Conservation (phyloP, 2,113 vertebrate genomes). For the Brevimyrus niger region DNA sequence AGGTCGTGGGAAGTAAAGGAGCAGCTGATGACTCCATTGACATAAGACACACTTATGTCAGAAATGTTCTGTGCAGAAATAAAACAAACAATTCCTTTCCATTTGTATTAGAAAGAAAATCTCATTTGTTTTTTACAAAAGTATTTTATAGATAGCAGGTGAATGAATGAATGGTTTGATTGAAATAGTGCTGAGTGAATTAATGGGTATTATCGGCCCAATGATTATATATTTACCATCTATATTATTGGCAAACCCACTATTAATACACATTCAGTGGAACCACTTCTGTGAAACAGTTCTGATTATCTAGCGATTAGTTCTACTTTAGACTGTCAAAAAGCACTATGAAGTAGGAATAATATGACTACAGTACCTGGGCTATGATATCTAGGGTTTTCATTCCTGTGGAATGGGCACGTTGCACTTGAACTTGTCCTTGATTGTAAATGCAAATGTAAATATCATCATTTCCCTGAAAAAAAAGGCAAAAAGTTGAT, state of each 20-base stretch:
- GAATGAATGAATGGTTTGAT: background rate
- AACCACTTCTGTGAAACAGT: background rate
- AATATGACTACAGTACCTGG: slow-evolving; percentile 45
- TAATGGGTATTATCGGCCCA: background rate
- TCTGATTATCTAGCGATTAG: background rate
- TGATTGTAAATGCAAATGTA: slow-evolving; percentile 52
- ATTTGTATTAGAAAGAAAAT: background rate
- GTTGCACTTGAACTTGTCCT: slow-evolving; percentile 43
- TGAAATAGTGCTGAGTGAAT: background rate
- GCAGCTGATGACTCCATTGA: slow-evolving; percentile 52
- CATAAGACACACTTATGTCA: slow-evolving; percentile 31
- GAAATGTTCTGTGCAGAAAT: slow-evolving; percentile 47
- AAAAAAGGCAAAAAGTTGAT: background rate
- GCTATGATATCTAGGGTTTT: slow-evolving; percentile 23
- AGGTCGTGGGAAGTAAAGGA: slow-evolving; percentile 55
- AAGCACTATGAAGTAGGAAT: background rate
- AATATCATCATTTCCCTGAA: slow-evolving; percentile 65
- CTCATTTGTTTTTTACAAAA: too few species aligned
- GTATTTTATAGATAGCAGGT: background rate
- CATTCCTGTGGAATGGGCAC: slow-evolving; percentile 49
- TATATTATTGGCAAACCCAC: background rate
- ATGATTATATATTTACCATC: background rate
- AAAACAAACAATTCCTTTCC: background rate
- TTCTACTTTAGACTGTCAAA: background rate
- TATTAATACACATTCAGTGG: background rate